Evolutionary conservation across 1,140 invertebrate genomes (phyloP).

Genomic region (Tetramorium alpestre): DNA sequence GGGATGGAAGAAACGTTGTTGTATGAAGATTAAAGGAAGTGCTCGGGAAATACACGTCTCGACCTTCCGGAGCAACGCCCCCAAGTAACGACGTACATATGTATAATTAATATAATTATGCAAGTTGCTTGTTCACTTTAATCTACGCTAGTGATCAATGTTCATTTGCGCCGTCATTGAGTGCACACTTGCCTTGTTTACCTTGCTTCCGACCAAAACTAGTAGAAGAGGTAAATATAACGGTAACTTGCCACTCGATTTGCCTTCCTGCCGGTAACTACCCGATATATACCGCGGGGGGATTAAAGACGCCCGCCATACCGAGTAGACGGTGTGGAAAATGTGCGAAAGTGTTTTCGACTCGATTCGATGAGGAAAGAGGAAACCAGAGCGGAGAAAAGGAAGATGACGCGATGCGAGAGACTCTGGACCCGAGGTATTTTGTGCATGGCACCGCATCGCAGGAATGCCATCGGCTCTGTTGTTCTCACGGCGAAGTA

Average conservation of each 20-base stretch:
- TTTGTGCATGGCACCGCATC: constrained; percentile 21
- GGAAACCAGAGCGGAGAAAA: neutral
- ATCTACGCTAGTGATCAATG: neutral
- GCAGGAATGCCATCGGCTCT: constrained; percentile 60
- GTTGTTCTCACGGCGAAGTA: constrained; percentile 65
- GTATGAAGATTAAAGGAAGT: neutral
- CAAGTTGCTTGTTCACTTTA: neutral
- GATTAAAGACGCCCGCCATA: neutral
- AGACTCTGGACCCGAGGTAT: neutral
- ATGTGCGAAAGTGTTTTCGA: constrained; percentile 20
- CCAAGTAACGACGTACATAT: neutral
- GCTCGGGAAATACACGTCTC: neutral
- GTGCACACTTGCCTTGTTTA: neutral
- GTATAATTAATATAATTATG: constrained; percentile 10
- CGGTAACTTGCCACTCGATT: neutral
- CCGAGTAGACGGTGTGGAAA: constrained; percentile 1
- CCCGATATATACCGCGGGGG: neutral
- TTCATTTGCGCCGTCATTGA: neutral
- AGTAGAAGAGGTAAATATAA: constrained; percentile 8
- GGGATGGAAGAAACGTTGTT: neutral
- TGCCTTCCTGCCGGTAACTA: neutral
- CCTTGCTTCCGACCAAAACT: neutral
- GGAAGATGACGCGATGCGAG: neutral
- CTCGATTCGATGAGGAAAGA: neutral
- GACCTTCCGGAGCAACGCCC: neutral